These are phyloP conservation scores for Rhinichthys klamathensis DNA, from an alignment of 2,113 vertebrate species.

Conservation along the genomic window DNA sequence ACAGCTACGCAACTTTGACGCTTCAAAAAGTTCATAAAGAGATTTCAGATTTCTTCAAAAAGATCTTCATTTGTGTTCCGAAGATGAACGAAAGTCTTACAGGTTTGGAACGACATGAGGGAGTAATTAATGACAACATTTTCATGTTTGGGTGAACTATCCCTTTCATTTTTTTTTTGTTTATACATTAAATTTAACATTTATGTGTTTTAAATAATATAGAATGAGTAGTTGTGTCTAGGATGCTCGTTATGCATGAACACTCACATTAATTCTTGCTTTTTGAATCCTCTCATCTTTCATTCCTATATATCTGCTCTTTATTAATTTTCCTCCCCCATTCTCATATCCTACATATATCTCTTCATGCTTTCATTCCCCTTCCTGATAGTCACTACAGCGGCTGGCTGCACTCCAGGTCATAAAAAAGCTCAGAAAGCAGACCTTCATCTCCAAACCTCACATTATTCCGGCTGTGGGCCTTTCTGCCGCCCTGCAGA, in stretches of 20 bases:
- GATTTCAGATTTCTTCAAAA: too few relatives aligned
- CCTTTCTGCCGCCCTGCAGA: constrained; percentile 51
- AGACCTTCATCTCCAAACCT: constrained; percentile 59
- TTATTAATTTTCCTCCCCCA: constrained; percentile 27
- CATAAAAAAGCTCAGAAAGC: constrained; percentile 49
- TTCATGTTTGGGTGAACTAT: background rate
- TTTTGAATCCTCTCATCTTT: constrained; percentile 11
- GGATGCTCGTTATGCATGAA: too few relatives aligned
- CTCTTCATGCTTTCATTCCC: constrained; percentile 43
- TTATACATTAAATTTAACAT: background rate
- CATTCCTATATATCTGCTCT: constrained; percentile 39
- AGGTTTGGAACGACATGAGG: too few relatives aligned
- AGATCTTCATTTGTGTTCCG: too few relatives aligned
- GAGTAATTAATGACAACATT: too few relatives aligned
- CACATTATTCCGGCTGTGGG: constrained; percentile 51
- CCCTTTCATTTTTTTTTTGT: background rate
- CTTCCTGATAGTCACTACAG: constrained; percentile 31
- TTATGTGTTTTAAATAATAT: background rate
- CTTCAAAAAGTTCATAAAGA: too few relatives aligned
- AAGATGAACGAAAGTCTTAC: too few relatives aligned
- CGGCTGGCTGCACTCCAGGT: constrained; percentile 55
- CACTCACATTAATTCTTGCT: background rate
- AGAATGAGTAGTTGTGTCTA: background rate
- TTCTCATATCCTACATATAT: constrained; percentile 33
- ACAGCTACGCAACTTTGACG: too few relatives aligned